Evolutionary conservation across 1,140 invertebrate genomes (phyloP), one percentile per base, ranked within the genome.

Genomic region (Pantala flavescens): DNA sequence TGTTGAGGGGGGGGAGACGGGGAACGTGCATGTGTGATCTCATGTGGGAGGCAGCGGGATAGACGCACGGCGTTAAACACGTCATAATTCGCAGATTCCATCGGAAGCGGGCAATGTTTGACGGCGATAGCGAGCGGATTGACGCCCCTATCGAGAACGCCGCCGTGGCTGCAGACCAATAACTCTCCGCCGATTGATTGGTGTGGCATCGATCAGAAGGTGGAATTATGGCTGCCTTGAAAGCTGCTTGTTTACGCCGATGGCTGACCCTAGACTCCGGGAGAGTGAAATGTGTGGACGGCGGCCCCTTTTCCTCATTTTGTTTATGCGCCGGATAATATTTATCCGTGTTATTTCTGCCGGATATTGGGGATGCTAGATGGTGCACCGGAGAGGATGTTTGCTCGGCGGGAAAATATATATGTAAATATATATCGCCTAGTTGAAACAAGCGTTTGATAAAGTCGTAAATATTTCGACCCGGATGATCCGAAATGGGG

Each of bases 171-270:
- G 14, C 49, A 63, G 49, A 63, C 49, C 49, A 16, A 63, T 63
- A 63, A 63, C 49, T 63, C 49, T 63, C 49, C n/a, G 12, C 16
- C 49, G 49, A 63, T 63, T 63, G 49, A 63, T 63, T 63, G 49
- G 49, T 21, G 49, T 21, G 5, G 49, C 49, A 63, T 63, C 49
- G 49, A 63, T 63, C 49, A 63, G 49, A 16, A 21, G 16, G 49
- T 63, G 49, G 49, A 63, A 63, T 63, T 63, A 63, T 63, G 49
- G 49, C n/a, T 63, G 49, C 49, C n/a, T 63, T 63, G 49, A 63
- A 63, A 63, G 49, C 49, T 12, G 49, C 49, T 63, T 63, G 49
- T 63, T 63, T 63, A 63, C 12, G 49, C 49, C 16, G 49, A 63
- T 63, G 49, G 49, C 12, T 5, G 49, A 3, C 5, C 16, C 49